phyloP scores from a whole-genome alignment of 1,140 invertebrate genomes.

The Monochamus saltuarius region DNA sequence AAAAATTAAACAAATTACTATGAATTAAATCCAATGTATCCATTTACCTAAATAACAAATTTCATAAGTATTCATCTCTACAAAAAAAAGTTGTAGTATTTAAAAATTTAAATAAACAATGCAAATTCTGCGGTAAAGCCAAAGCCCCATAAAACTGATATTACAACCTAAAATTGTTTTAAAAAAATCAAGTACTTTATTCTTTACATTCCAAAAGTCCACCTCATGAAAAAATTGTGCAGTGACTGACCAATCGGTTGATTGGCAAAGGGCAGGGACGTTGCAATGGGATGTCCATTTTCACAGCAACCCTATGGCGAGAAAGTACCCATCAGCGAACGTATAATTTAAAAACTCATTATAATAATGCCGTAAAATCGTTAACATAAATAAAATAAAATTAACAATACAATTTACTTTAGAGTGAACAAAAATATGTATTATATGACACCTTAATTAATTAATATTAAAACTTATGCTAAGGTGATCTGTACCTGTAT shows the following conservation, averaged over 20 bases:
- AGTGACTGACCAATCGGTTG: slow-evolving; percentile 41
- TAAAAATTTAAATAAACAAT: no score
- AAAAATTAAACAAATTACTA: no score
- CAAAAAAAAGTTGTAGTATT: no score
- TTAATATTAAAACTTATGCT: slow-evolving; percentile 40
- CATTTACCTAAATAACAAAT: no score
- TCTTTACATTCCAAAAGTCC: slow-evolving; percentile 41
- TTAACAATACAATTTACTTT: no score
- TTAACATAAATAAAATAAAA: slow-evolving; percentile 6
- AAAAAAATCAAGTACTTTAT: slow-evolving; percentile 23
- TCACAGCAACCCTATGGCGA: slow-evolving; percentile 50
- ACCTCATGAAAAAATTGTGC: slow-evolving; percentile 34
- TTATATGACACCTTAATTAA: slow-evolving; percentile 7
- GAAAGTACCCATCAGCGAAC: slow-evolving; percentile 50
- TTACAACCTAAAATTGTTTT: neutral
- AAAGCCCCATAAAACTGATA: no score
- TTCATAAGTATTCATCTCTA: no score
- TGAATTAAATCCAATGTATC: no score
- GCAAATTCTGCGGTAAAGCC: no score
- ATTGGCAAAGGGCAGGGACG: slow-evolving; percentile 40
- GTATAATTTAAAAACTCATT: slow-evolving; percentile 3
- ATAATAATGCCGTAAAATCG: neutral
- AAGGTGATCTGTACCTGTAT: slow-evolving; percentile 50
- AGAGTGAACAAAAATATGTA: slow-evolving; percentile 4
- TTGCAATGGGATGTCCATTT: slow-evolving; percentile 41